These are phyloP conservation scores for Mormoops blainvillei DNA, from an alignment of 2,113 vertebrate species.

Conservation along the genomic window DNA sequence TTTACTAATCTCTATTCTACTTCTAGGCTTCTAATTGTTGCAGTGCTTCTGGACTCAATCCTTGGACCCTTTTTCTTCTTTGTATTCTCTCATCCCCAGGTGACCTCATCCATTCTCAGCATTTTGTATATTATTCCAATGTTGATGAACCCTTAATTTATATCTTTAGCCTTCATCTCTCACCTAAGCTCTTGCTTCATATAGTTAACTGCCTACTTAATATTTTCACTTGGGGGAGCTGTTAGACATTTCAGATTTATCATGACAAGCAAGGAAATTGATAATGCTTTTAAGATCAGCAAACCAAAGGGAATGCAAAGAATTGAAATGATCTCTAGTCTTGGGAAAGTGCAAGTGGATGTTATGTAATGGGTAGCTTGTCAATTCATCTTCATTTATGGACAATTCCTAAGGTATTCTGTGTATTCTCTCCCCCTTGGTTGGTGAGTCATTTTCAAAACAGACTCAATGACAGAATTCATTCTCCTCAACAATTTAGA, in stretches of 20 bases:
- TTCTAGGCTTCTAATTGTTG: neutral
- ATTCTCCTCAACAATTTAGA: neutral
- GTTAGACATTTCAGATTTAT: constrained; percentile 5
- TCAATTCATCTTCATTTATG: neutral
- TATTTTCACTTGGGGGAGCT: neutral
- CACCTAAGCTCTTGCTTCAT: neutral
- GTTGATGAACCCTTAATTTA: neutral
- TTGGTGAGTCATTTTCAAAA: neutral
- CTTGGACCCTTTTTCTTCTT: neutral
- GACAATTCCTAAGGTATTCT: neutral
- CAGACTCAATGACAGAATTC: neutral
- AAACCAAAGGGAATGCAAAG: neutral
- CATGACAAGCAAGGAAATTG: neutral
- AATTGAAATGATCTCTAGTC: constrained; percentile 2
- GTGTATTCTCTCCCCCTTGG: neutral
- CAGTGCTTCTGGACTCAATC: neutral
- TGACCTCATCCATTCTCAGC: neutral
- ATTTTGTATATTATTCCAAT: neutral
- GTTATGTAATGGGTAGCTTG: neutral
- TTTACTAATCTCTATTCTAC: neutral
- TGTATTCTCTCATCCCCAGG: neutral
- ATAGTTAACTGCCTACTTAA: neutral
- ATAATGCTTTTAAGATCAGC: neutral
- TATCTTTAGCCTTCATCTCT: neutral
- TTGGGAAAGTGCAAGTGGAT: neutral